phyloP scores from a whole-genome alignment of 2,113 vertebrate genomes.

The Lasiurus borealis region DNA sequence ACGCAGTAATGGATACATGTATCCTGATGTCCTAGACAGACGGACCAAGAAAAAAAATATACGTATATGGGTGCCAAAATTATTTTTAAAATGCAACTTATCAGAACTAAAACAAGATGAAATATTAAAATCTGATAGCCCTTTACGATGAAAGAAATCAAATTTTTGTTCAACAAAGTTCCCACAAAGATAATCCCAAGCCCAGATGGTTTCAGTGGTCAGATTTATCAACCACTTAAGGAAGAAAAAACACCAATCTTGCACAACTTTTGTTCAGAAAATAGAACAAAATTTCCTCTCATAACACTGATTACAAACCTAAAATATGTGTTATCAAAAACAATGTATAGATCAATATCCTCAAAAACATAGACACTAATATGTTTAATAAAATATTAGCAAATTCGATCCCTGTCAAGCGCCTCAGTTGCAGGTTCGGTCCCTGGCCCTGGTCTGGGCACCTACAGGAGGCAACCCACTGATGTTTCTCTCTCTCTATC shows the following conservation, averaged over 20 bases:
- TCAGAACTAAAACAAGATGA: not conserved
- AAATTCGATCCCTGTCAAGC: not conserved
- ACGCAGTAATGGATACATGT: not conserved
- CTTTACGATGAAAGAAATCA: not conserved
- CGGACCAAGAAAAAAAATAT: not conserved
- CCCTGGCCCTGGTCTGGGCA: not conserved
- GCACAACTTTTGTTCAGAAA: conserved; percentile 6
- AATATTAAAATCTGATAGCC: not conserved
- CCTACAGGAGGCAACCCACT: not conserved
- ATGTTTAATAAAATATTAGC: not conserved
- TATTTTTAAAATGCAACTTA: not conserved
- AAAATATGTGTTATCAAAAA: not conserved
- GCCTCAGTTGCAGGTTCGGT: no score
- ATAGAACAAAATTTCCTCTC: not conserved
- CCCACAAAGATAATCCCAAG: not conserved
- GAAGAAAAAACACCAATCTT: not conserved
- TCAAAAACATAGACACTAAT: not conserved
- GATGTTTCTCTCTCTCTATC: no score
- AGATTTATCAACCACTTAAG: not conserved
- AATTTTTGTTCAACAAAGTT: conserved; percentile 29
- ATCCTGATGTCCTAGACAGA: not conserved
- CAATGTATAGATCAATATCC: not conserved
- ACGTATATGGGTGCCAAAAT: no score
- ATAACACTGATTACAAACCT: not conserved
- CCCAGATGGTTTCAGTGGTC: not conserved